Percentiles rank a stretch among this genome's conserved stretches.
phyloP scores from a whole-genome alignment of 2,797 vertebrate species.

The Carduelis carduelis region DNA sequence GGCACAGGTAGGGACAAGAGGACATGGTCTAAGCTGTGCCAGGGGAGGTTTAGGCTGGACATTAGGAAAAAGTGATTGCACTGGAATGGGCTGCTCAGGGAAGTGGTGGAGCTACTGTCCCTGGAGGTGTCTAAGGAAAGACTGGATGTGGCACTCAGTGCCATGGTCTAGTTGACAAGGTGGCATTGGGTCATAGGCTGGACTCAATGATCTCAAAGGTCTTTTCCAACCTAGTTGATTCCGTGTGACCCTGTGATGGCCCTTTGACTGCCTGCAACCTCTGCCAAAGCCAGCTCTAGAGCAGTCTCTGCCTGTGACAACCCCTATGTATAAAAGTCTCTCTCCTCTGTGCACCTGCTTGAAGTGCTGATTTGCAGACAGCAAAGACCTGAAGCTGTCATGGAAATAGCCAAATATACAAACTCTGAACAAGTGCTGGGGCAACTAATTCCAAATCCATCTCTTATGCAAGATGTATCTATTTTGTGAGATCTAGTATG shows the following conservation, averaged over 20 bases:
- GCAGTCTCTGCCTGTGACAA: not conserved
- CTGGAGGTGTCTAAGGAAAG: not conserved
- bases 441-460: not conserved
- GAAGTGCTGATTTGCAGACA: not conserved
- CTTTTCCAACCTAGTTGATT: not conserved
- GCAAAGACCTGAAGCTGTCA: not conserved
- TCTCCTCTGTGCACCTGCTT: not conserved
- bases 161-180: not conserved
- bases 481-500: not conserved
- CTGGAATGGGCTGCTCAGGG: not conserved
- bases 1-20: not conserved
- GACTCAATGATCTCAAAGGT: not conserved
- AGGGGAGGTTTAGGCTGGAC: not conserved
- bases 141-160: not conserved
- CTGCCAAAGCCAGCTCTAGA: not conserved
- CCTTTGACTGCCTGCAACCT: not conserved
- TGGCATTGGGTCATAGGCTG: no score
- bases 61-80: not conserved
- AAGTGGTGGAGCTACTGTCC: not conserved
- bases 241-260: not conserved
- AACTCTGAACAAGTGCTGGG: not conserved
- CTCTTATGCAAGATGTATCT: not conserved
- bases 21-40: rapidly evolving
- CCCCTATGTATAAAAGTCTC: not conserved
- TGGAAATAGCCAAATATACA: not conserved